A percentile compares a stretch with the other conserved stretches of the same genome.
Evolutionary conservation across 2,113 vertebrate species (phyloP).

Genomic region (Falcunculus frontatus): DNA sequence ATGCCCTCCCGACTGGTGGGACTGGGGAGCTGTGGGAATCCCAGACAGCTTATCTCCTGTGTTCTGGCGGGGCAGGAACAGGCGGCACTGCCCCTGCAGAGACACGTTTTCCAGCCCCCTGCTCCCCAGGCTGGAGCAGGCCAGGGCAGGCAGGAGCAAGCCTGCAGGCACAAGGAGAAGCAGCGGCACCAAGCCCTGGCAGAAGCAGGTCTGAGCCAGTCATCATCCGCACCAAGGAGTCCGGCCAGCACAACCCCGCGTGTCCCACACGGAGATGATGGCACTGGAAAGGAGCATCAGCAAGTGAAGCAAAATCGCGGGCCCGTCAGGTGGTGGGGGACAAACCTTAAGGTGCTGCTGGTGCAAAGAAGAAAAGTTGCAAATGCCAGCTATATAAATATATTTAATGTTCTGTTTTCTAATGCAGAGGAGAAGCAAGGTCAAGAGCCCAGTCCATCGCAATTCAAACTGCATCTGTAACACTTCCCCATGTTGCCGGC

Average conservation of each 20-base stretch:
- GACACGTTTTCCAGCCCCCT: neutral
- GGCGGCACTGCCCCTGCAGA: neutral
- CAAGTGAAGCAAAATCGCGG: neutral
- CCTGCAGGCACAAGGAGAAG: neutral
- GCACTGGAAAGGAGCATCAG: neutral
- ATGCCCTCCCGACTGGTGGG: neutral
- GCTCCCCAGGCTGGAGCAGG: neutral
- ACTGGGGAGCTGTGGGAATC: neutral
- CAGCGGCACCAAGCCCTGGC: neutral
- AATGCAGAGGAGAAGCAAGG: neutral
- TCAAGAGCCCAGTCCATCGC: neutral
- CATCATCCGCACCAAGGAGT: neutral
- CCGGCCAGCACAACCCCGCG: fast-evolving
- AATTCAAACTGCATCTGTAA: neutral
- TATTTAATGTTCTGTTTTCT: neutral
- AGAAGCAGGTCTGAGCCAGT: neutral
- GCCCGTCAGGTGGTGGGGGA: neutral
- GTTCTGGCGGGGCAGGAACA: neutral
- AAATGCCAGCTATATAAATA: fast-evolving
- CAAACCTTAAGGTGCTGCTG: neutral
- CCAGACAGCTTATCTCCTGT: neutral
- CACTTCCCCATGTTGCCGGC: fast-evolving
- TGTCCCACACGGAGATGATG: fast-evolving
- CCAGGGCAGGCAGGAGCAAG: neutral
- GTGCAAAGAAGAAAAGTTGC: neutral